Evolutionary conservation across 1,140 invertebrate species (phyloP).

Genomic region (Mactra quadrangularis): DNA sequence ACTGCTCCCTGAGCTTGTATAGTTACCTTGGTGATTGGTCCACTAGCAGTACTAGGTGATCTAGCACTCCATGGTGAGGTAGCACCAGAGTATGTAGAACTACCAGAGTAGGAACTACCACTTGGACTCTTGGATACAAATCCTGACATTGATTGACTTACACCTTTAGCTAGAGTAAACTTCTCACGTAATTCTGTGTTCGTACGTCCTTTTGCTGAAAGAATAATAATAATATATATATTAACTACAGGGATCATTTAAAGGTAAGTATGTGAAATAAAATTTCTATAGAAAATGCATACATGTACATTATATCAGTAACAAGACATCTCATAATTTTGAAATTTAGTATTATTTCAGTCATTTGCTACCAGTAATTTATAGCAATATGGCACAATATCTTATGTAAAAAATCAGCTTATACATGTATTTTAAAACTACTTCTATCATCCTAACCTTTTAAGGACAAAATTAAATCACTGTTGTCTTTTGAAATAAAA

Average conservation of each 20-base stretch:
- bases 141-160: conserved; percentile 98
- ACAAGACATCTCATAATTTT: not conserved
- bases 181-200: conserved; percentile 99
- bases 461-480: too few species aligned
- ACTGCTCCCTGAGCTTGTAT: too few species aligned
- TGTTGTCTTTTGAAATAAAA: too few species aligned
- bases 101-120: conserved; percentile 77
- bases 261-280: too few species aligned
- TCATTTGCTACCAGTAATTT: too few species aligned
- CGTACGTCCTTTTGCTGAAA: conserved; percentile 98
- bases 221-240: not conserved
- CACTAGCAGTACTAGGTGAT: conserved; percentile 74
- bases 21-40: conserved; percentile 80
- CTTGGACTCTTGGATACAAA: conserved; percentile 90
- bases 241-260: too few species aligned
- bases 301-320: not conserved
- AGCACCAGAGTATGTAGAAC: conserved; percentile 75
- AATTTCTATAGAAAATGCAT: too few species aligned
- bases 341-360: not conserved
- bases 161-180: conserved; percentile 98
- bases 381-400: too few species aligned
- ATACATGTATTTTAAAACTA: too few species aligned
- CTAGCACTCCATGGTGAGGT: conserved; percentile 73
- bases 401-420: too few species aligned
- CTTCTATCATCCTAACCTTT: too few species aligned